Base-by-base conservation (phyloP, 1,140 invertebrate genomes). In the Musca domestica region DNA sequence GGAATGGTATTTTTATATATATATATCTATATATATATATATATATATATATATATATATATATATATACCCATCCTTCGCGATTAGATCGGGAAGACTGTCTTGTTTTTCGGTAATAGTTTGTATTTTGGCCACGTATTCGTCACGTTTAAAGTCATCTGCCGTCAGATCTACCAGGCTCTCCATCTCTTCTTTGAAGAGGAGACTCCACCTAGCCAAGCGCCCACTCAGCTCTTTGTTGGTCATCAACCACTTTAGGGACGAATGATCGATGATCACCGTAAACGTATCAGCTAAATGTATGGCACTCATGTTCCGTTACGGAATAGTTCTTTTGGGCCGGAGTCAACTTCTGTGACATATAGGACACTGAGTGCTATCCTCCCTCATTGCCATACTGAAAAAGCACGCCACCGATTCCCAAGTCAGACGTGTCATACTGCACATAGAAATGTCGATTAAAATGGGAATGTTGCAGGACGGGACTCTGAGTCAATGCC, bases 381-480 rank as follows among this genome's bases (percentile, higher is more conserved):
- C 61, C 15, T 0, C 67, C 71, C 0, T 76, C 71, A 15, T 65
- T n/a, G 14, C 69, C 70, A 6, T 30, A 2, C 69, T 84, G 81
- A 1, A 66, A 66, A 0, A 83, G 61, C 1, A 83, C 74, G 0
- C 73, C 77, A 0, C 78, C 83, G 6, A 80, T 66, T 1, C 78
- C 82, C 1, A 68, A 66, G 49, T 68, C 71, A 22, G 73, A 75
- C 0, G 80, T 81, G 71, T 83, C 82, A 19, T 74, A 79, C 15
- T 61, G n/a, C 23, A 61, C 25, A 30, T 17, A 27, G 25, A 61
- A 61, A n/a, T 12, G 22, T 61, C 34, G 25, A 3, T 2, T 1
- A 61, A 61, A 61, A 30, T 61, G 4, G 2, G 25, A 27, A 15
- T 61, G 12, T 10, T 10, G 2, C 6, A 61, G 56, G 19, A 61